phyloP scores from a whole-genome alignment of 2,113 vertebrate species.

The Cyprinus carpio region DNA sequence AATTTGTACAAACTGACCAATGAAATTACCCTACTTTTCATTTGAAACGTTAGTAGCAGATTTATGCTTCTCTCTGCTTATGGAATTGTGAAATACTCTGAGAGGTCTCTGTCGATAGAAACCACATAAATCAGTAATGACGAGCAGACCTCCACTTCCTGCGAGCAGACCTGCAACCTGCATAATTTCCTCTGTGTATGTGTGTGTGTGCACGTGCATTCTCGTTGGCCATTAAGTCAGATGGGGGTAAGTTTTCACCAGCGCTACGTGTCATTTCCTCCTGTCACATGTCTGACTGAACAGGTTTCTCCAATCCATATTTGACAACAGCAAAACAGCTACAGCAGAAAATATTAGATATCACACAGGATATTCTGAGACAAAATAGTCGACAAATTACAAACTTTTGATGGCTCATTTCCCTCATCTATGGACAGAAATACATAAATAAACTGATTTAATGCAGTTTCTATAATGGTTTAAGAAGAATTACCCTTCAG shows the following conservation, averaged over 20 bases:
- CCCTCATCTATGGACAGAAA: neutral
- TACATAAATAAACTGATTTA: neutral
- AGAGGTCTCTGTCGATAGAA: constrained; percentile 4
- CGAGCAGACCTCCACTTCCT: constrained; percentile 36
- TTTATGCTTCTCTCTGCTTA: neutral
- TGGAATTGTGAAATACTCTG: neutral
- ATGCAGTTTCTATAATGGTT: constrained; percentile 11
- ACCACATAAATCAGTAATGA: constrained; percentile 14
- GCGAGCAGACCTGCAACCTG: constrained; percentile 42
- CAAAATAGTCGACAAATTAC: constrained; percentile 13
- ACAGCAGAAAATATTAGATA: constrained; percentile 1
- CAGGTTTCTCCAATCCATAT: constrained; percentile 28
- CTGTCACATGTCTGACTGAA: constrained; percentile 51
- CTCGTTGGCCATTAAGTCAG: constrained; percentile 69
- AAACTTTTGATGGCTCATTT: constrained; percentile 18
- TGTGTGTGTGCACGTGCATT: constrained; percentile 57
- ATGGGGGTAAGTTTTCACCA: constrained; percentile 68
- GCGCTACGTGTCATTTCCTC: constrained; percentile 59
- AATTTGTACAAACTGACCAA: neutral
- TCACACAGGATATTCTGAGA: constrained; percentile 22
- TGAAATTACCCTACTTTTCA: neutral
- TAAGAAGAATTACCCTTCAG: neutral
- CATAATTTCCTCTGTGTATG: constrained; percentile 68
- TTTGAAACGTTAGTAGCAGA: neutral
- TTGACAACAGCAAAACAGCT: constrained; percentile 6